Evolutionary conservation across 2,888 invertebrate species (phyloP), one percentile per base, ranked within the genome.

Genomic region (Mechanitis mazaeus): DNA sequence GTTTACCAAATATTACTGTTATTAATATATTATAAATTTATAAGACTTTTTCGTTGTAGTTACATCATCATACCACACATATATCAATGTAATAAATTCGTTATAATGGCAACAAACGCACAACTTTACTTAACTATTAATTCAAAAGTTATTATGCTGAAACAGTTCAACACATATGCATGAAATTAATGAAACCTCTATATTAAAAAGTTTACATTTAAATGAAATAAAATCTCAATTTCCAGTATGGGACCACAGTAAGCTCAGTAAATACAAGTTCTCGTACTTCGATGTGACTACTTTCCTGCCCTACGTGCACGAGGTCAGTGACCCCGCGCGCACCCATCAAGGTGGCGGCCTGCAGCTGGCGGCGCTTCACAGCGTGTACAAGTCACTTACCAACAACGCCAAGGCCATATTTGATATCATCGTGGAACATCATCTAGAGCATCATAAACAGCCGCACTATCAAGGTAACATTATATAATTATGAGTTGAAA

Each of bases 201-300:
- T 20, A 20, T 20, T 20, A 20, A 20, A 20, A 20, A 20, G 20
- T 20, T 35, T 35, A 35, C 4, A 35, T 42, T 46, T 33, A 31
- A 35, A 45, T 35, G 45, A 3, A n/a, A 12, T 50, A 46, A 42
- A 5, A 38, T 47, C 12, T 20, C n/a, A 33, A n/a, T 38, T 89
- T 90, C 63, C 80, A 96, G 96, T 98, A 72, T 98, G 98, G 96
- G 96, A 98, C 77, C 95, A 97, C 72, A 92, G 93, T 4, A 96
- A 95, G 76, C 85, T 95, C 35, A 94, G 95, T 72, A 93, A 95
- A 74, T 97, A 94, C 72, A 96, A 96, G 75, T 98, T 97, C 85
- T 93, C 95, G 3, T 98, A 97, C 96, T 95, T 95, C 92, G 97
- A 98, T 78, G 94, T 94, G 3, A 97, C 97, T 0, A 96, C 97